Evolutionary conservation across 2,797 vertebrate genomes (phyloP).

Genomic region (Monodelphis domestica): DNA sequence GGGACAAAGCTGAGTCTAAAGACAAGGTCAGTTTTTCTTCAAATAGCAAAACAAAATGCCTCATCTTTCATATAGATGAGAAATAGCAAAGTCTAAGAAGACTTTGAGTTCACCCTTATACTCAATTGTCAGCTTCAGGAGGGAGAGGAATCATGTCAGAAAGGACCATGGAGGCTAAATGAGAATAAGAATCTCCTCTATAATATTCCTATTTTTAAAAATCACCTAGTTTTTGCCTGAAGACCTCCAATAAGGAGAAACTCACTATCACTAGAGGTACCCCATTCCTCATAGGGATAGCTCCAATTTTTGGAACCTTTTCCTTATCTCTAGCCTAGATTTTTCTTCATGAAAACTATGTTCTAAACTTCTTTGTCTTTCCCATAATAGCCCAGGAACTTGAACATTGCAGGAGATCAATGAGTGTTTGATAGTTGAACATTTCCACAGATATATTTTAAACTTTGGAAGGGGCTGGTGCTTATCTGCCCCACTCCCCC

Average conservation of each 20-base stretch:
- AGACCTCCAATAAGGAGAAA: neutral
- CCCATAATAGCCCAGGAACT: neutral
- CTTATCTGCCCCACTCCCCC: neutral
- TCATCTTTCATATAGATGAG: neutral
- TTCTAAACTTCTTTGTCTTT: neutral
- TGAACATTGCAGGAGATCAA: neutral
- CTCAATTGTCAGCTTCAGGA: neutral
- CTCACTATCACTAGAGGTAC: neutral
- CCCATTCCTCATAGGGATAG: neutral
- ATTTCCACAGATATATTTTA: neutral
- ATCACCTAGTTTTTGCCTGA: neutral
- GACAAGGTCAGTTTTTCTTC: neutral
- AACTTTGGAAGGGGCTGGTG: neutral
- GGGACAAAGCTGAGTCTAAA: neutral
- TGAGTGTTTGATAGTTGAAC: neutral
- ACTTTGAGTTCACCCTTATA: neutral
- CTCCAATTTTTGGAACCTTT: neutral
- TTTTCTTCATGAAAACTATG: neutral
- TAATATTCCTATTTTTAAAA: neutral
- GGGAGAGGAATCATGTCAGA: neutral
- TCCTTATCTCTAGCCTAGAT: neutral
- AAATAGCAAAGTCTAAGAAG: neutral
- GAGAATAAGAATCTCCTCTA: neutral
- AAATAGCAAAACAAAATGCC: neutral
- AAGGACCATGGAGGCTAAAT: neutral